These are phyloP conservation scores for Halcyon chelicuti DNA, from an alignment of 2,797 vertebrate species.

Conservation along the genomic window DNA sequence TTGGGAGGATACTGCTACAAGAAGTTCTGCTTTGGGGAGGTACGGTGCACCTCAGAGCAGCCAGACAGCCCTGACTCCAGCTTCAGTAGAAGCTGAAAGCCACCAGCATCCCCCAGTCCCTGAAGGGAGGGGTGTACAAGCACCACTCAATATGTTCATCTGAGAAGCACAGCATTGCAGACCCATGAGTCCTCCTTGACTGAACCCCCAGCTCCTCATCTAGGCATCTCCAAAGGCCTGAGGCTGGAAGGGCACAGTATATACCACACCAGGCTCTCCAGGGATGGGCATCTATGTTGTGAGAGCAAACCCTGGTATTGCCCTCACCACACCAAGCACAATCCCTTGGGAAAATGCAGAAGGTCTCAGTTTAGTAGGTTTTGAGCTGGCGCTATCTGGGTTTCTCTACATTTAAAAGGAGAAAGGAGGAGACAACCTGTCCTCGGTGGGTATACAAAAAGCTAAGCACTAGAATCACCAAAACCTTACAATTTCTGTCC, in stretches of 20 bases:
- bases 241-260: accelerated
- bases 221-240: neutral
- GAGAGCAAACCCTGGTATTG: neutral
- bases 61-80: neutral
- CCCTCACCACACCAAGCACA: neutral
- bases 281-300: accelerated
- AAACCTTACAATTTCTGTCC: neutral
- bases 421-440: neutral
- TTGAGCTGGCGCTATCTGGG: neutral
- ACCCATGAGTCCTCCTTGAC: neutral
- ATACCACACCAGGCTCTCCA: neutral
- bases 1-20: neutral
- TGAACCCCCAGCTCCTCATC: neutral
- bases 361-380: neutral
- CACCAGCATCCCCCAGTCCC: neutral
- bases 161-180: neutral
- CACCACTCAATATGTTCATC: neutral
- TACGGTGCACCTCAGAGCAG: neutral
- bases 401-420: neutral
- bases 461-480: neutral
- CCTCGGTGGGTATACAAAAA: neutral
- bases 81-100: neutral
- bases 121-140: neutral
- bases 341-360: neutral
- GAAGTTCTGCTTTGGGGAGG: neutral